Base-by-base conservation (phyloP, 1,140 invertebrate species). In the Heliconius hewitsoni region DNA sequence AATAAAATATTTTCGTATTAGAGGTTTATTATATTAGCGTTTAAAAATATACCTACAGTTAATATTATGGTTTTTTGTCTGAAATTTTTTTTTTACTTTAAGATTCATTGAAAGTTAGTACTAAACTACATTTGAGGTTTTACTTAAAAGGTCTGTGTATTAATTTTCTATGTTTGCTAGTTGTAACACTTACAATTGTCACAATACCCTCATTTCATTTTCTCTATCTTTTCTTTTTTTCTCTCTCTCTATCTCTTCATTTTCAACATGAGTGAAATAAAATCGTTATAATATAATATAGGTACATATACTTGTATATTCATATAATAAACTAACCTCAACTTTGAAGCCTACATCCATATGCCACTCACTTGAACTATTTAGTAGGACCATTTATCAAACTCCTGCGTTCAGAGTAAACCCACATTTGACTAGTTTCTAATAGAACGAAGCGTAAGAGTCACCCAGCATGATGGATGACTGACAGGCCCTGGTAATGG, bases 361-460 rank as follows among this genome's bases (percentile, higher is more conserved):
- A 77, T 74, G 79, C 75, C 79, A 81, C 75, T 77, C 72, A 77
- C 71, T 73, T 50, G 55, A 74, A 46, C 55, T 81, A 77, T 81
- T 81, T 70, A 72, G 42, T 77, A 74, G 77, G 77, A 77, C 75
- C 71, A 81, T 77, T 81, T 77, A 81, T 81, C 79, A 81, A 77
- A 16, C 9, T 74, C 27, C 71, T 74, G 71, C 77, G 52, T 75
- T 81, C 74, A 81, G 75, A 74, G 76, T 81, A 77, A 77, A 81
- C 75, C 77, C 77, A 71, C 79, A 76, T 77, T 72, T 73, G 79
- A 77, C 71, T 57, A 70, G 70, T 77, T 39, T 16, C 70, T 81
- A 81, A 81, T 81, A 73, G 73, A 70, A 72, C 55, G 79, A 80
- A 66, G 71, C 37, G 66, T 18, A 72, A 74, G 73, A 37, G 8